Conservation (phyloP, 1,140 invertebrate species). For the Geopemphigus sp. region DNA sequence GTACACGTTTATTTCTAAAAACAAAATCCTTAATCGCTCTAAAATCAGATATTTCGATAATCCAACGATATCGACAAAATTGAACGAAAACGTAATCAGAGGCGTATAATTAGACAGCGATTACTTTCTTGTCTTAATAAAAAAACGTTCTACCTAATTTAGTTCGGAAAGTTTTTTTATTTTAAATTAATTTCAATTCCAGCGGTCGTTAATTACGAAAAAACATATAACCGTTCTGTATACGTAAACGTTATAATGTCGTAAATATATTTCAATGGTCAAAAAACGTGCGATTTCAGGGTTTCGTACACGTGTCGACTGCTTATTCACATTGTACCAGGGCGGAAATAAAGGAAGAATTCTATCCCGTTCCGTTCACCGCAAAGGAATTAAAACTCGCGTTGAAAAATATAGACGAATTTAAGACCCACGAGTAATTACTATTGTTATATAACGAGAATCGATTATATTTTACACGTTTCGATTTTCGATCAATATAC, state of each 20-base stretch:
- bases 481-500: neutral
- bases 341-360: conserved; percentile 52
- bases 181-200: too few relatives aligned
- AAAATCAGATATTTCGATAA: too few relatives aligned
- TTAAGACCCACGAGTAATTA: neutral
- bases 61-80: too few relatives aligned
- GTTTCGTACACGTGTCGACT: neutral
- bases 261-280: neutral
- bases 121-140: too few relatives aligned
- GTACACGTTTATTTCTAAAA: too few relatives aligned
- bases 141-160: too few relatives aligned
- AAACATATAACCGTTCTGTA: too few relatives aligned
- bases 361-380: neutral
- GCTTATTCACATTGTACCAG: conserved; percentile 53
- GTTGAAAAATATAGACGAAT: neutral
- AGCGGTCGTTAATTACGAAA: too few relatives aligned
- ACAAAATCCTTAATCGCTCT: too few relatives aligned
- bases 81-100: too few relatives aligned
- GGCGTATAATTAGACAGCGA: too few relatives aligned
- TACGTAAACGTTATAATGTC: neutral
- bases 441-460: neutral
- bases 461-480: neutral
- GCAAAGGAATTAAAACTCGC: neutral
- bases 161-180: too few relatives aligned
- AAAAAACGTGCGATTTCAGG: neutral